Evolutionary conservation across 2,797 vertebrate genomes (phyloP).

Genomic region (Dallia pectoralis): DNA sequence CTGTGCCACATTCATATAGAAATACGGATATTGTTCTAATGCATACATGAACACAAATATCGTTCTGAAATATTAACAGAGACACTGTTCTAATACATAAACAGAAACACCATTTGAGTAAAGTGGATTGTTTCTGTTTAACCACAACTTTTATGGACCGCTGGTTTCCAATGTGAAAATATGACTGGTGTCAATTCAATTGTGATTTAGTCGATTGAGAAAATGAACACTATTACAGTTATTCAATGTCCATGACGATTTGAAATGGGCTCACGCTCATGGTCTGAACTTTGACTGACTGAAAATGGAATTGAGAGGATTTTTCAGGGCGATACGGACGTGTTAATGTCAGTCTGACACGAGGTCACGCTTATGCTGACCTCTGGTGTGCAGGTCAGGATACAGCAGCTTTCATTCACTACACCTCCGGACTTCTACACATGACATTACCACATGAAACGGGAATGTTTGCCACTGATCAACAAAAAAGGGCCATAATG

Average conservation of each 20-base stretch:
- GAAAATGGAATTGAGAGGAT: neutral
- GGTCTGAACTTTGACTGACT: neutral
- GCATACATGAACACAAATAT: conserved; percentile 18
- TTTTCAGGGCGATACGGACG: conserved; percentile 1
- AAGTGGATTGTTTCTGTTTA: conserved; percentile 5
- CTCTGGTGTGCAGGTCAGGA: neutral
- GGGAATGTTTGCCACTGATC: too few species aligned
- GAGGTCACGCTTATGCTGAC: neutral
- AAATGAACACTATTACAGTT: neutral
- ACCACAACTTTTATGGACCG: neutral
- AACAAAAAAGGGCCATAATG: too few species aligned
- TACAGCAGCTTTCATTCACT: neutral
- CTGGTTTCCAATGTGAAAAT: neutral
- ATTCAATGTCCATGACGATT: neutral
- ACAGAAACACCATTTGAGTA: conserved; percentile 10
- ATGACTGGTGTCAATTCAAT: neutral
- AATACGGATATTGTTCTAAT: neutral
- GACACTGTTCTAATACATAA: conserved; percentile 3
- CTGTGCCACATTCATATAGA: neutral
- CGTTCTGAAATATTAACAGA: conserved; percentile 3
- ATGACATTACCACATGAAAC: too few species aligned
- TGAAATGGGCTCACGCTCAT: neutral
- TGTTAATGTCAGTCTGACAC: neutral
- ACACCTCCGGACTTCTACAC: too few species aligned
- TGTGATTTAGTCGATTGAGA: neutral